Evolutionary conservation across 2,113 vertebrate genomes (phyloP).

Genomic region (Lipophrys pholis): DNA sequence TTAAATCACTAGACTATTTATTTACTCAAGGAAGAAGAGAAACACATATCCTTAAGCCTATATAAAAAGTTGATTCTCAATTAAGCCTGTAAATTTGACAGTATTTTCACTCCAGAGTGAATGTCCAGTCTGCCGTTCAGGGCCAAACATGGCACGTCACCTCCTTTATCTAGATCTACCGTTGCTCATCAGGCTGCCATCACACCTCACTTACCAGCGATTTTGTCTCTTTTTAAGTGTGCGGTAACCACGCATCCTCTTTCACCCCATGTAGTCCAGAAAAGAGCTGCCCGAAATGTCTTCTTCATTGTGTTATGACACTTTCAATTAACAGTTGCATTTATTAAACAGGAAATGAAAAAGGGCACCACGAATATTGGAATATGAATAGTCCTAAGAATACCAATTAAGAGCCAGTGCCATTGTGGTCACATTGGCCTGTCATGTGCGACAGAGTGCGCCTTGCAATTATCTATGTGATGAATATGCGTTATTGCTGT

Average conservation of each 20-base stretch:
- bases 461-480: conserved; percentile 72
- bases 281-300: conserved; percentile 60
- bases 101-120: conserved; percentile 4
- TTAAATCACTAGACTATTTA: neutral
- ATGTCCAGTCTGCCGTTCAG: neutral
- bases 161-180: conserved; percentile 34
- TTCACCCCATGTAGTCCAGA: conserved; percentile 67
- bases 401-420: conserved; percentile 64
- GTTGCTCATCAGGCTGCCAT: conserved; percentile 60
- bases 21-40: neutral
- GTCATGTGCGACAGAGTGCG: conserved; percentile 58
- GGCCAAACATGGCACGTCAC: conserved; percentile 31
- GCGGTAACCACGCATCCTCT: conserved; percentile 58
- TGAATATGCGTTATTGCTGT: conserved; percentile 65
- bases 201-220: conserved; percentile 54
- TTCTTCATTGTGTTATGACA: conserved; percentile 65
- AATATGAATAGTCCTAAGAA: conserved; percentile 63
- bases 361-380: conserved; percentile 61
- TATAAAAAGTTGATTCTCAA: neutral
- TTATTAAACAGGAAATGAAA: conserved; percentile 73
- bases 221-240: conserved; percentile 57
- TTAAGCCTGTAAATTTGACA: neutral
- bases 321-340: conserved; percentile 71
- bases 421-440: conserved; percentile 60
- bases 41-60: neutral